Percentiles rank a stretch among this genome's conserved stretches.
phyloP scores from a whole-genome alignment of 2,888 invertebrate genomes.

The Dioctria rufipes region DNA sequence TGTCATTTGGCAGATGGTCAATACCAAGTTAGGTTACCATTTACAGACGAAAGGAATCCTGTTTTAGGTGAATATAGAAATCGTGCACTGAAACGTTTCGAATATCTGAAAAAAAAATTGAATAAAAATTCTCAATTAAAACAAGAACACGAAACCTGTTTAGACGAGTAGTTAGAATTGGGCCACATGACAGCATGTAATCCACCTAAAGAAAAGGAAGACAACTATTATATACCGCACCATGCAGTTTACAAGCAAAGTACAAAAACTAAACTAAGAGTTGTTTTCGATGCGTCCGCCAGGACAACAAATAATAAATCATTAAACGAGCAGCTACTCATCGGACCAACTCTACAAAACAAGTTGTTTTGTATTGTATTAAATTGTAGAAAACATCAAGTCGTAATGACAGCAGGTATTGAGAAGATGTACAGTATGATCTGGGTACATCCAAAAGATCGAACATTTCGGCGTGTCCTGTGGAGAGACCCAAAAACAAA shows the following conservation, averaged over 20 bases:
- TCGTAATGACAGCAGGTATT: no score
- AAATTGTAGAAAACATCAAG: no score
- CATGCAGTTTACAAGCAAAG: neutral
- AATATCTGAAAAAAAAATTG: neutral
- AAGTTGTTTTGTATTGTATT: no score
- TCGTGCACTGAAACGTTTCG: neutral
- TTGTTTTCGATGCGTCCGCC: no score
- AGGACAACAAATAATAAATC: neutral
- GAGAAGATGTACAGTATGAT: no score
- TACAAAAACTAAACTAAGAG: no score
- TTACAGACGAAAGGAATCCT: neutral
- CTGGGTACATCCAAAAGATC: no score
- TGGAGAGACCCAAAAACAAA: constrained; percentile 11
- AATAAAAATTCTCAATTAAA: neutral
- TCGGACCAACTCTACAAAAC: neutral
- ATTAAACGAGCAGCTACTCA: constrained; percentile 11
- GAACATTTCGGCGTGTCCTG: neutral
- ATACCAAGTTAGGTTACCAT: neutral
- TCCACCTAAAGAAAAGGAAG: neutral
- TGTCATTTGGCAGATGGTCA: neutral
- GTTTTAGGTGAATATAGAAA: no score
- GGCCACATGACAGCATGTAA: no score
- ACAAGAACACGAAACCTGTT: neutral
- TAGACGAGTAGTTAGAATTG: no score
- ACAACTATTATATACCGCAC: neutral